Conservation (phyloP, 2,888 invertebrate genomes). For the Malthinus seriepunctatus region DNA sequence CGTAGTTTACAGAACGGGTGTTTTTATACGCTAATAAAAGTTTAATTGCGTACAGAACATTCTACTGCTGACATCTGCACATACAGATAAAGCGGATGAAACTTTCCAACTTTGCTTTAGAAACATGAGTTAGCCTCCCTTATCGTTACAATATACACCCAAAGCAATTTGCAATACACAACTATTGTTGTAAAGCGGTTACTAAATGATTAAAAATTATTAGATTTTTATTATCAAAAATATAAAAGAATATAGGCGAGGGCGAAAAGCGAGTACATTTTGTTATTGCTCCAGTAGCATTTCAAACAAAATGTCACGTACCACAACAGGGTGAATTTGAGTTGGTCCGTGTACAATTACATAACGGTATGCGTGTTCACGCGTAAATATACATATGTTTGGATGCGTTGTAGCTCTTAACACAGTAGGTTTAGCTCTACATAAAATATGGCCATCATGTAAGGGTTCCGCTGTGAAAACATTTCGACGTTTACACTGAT, state of each 20-base stretch:
- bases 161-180: conserved; percentile 3
- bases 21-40: conserved; percentile 43
- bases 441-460: conserved; percentile 33
- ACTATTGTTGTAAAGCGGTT: no score
- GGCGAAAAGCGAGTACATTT: no score
- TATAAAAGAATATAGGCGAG: no score
- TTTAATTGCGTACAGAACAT: conserved; percentile 43
- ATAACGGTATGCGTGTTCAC: conserved; percentile 34
- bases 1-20: conserved; percentile 39
- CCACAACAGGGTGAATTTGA: conserved; percentile 24
- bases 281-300: conserved; percentile 7
- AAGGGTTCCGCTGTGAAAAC: no score
- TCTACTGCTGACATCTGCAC: conserved; percentile 41
- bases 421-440: conserved; percentile 22
- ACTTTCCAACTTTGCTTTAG: conserved; percentile 32
- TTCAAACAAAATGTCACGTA: conserved; percentile 22
- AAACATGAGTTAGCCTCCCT: conserved; percentile 28
- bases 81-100: conserved; percentile 37
- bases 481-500: no score
- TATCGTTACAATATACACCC: conserved; percentile 20
- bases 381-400: conserved; percentile 35
- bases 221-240: no score
- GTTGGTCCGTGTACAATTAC: conserved; percentile 32
- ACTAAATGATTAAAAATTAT: no score
- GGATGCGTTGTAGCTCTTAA: conserved; percentile 27